Evolutionary conservation across 2,888 invertebrate genomes (phyloP).

Genomic region (Orchestes rusci): DNA sequence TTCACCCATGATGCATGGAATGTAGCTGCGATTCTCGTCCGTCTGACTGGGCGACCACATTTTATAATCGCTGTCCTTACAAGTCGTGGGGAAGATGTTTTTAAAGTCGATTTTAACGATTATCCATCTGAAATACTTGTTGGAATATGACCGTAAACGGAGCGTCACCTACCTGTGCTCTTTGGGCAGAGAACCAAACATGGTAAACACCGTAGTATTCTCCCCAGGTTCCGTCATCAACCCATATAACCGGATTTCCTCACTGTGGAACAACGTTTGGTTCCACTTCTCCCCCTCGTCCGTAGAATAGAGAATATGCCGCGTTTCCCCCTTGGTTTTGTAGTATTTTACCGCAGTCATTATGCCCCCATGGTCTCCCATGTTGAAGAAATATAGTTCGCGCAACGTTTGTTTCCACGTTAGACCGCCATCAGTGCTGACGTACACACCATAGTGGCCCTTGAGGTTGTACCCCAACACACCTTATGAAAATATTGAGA

Average conservation of each 20-base stretch:
- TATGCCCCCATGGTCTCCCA: constrained; percentile 88
- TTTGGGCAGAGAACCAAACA: constrained; percentile 77
- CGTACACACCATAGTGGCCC: constrained; percentile 72
- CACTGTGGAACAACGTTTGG: constrained; percentile 58
- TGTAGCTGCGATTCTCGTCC: constrained; percentile 48
- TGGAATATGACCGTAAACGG: too few relatives aligned
- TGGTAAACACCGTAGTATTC: constrained; percentile 83
- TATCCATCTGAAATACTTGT: too few relatives aligned
- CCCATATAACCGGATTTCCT: constrained; percentile 77
- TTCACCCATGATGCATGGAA: constrained; percentile 64
- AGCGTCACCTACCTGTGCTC: too few relatives aligned
- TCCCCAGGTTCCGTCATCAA: constrained; percentile 93
- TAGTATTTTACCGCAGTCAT: constrained; percentile 79
- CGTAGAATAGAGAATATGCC: constrained; percentile 73
- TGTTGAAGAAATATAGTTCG: constrained; percentile 78
- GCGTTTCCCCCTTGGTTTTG: constrained; percentile 68
- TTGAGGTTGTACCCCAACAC: constrained; percentile 71
- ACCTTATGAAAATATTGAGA: too few relatives aligned
- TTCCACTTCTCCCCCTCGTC: constrained; percentile 83
- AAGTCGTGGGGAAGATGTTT: constrained; percentile 44
- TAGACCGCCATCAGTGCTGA: constrained; percentile 75
- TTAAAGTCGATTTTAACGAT: constrained; percentile 64
- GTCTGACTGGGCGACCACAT: constrained; percentile 73
- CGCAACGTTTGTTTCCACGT: constrained; percentile 69
- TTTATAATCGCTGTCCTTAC: constrained; percentile 61